Evolutionary conservation across 2,888 invertebrate species (phyloP), one percentile per base, ranked within the genome.

Genomic region (Tethea ocularis): DNA sequence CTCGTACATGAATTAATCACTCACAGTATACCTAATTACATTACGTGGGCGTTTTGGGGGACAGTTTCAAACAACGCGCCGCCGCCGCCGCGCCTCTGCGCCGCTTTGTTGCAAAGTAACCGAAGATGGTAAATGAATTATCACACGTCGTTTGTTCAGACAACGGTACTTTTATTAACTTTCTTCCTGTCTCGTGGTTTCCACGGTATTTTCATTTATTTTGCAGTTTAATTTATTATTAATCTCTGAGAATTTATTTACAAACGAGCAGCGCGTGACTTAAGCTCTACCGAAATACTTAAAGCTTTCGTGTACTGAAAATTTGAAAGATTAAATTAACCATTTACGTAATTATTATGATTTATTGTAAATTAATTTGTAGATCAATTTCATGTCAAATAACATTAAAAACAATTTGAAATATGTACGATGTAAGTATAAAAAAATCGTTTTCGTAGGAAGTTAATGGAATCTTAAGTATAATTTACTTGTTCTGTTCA

Each of bases 101-200:
- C n/a, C n/a, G n/a, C n/a, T 8, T 46, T 46, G 73, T 74, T 68
- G 66, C 68, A 66, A 76, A 72, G 72, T 69, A 72, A 75, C 70
- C 57, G 62, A 63, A 75, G 63, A 66, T 70, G 67, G 69, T 73
- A 74, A 81, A 76, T 76, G 69, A 81, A 78, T 83, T 77, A 78
- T 77, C 74, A 71, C 71, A 66, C 65, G 60, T 63, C 63, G 64
- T 61, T 63, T 63, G 64, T 61, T 59, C 63, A 63, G 58, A 64
- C 69, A 71, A 74, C 73, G 74, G 69, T 74, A 74, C 73, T 82
- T 78, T 77, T 68, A 76, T 78, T 77, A 74, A 71, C 67, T 68
- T 73, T 68, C 63, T 74, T 74, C 68, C 64, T 64, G 67, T 65
- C 62, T 59, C 61, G 57, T 67, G 57, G 52, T 61, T 64, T 36